These are phyloP conservation scores for Tyrannus savana DNA, from an alignment of 2,113 vertebrate species.

Conservation along the genomic window DNA sequence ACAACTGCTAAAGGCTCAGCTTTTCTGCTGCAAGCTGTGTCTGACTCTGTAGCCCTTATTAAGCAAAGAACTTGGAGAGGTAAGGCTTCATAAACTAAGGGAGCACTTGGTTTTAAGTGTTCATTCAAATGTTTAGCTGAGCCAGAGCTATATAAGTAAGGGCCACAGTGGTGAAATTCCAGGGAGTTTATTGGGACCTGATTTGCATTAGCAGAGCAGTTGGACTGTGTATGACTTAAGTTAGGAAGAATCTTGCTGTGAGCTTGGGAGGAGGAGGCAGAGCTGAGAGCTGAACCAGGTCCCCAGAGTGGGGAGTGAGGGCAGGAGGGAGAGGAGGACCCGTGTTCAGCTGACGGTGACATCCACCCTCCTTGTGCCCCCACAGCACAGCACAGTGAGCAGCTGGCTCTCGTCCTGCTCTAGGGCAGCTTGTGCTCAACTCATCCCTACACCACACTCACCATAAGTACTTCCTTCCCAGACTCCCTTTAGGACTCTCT, in stretches of 20 bases:
- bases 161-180: not conserved
- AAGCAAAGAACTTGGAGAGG: not conserved
- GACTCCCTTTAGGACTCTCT: not conserved
- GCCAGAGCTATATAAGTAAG: not conserved
- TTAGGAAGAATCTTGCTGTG: not conserved
- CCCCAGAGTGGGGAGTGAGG: not conserved
- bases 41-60: not conserved
- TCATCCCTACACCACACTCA: not conserved
- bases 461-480: not conserved
- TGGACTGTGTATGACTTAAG: not conserved
- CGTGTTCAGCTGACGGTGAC: accelerated
- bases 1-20: not conserved
- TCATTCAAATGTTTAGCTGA: not conserved
- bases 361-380: not conserved
- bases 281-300: not conserved
- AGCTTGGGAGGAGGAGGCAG: not conserved
- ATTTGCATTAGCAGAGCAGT: not conserved
- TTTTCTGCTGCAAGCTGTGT: not conserved
- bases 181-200: not conserved
- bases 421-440: not conserved
- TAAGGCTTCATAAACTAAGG: not conserved
- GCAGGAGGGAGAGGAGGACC: not conserved
- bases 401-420: not conserved
- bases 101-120: not conserved
- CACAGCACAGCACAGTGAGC: accelerated